These are phyloP conservation scores for Platysteira castanea DNA, from an alignment of 2,113 vertebrate genomes.

Conservation along the genomic window DNA sequence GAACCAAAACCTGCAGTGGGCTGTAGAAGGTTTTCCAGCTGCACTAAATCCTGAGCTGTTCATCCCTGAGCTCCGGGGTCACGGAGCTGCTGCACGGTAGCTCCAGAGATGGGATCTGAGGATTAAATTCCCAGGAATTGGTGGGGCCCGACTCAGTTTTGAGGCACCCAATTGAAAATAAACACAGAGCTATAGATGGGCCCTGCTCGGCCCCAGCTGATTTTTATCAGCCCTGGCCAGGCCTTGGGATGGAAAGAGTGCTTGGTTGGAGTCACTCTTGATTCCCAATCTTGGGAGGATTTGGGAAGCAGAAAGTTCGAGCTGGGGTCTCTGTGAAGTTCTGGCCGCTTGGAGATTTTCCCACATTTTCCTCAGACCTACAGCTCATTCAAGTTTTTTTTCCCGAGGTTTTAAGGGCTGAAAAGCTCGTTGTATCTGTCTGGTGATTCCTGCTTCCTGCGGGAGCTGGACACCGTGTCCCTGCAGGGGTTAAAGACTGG, in stretches of 20 bases:
- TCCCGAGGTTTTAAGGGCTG: background rate
- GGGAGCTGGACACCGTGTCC: fast-evolving
- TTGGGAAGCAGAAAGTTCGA: background rate
- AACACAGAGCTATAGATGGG: background rate
- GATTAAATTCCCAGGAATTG: constrained; percentile 8
- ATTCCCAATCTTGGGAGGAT: background rate
- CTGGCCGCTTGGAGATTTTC: background rate
- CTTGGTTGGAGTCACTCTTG: background rate
- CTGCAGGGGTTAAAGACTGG: background rate
- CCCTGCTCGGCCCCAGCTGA: background rate
- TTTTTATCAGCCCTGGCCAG: background rate
- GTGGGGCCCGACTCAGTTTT: background rate
- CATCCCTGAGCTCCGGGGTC: background rate
- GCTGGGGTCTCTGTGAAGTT: background rate
- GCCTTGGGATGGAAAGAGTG: background rate
- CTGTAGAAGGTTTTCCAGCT: background rate
- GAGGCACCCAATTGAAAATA: background rate
- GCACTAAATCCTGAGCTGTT: fast-evolving
- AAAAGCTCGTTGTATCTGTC: background rate
- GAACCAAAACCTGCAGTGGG: too few species aligned
- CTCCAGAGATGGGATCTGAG: background rate
- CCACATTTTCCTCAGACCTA: background rate
- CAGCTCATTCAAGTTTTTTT: background rate
- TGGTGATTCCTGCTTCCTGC: background rate
- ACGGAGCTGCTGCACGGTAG: background rate